Base-by-base conservation (phyloP, 2,113 vertebrate species). In the Indicator maculatus region DNA sequence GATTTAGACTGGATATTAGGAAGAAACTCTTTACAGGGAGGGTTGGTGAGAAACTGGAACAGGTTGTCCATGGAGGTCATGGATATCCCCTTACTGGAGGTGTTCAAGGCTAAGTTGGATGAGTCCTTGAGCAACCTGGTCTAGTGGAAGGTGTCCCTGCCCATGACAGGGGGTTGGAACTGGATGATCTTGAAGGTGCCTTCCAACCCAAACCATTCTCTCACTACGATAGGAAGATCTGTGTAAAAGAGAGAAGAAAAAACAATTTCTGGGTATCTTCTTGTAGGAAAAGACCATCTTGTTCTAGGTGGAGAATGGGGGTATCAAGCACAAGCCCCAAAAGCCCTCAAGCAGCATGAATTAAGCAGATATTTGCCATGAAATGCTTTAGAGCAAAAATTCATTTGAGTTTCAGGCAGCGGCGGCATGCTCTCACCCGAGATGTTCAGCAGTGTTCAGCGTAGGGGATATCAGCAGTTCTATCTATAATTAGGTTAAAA, bases 401-500 rank as follows among this genome's bases (percentile, higher is more conserved):
- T 36, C 59, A 75, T 81, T 70, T 69, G 55, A 82, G 83, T 19
- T 83, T 9, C 33, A 44, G 53, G 93, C 16, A 5, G 73, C 72
- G 81, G 73, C 80, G 75, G 90, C 83, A 45, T 38, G 1, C 73
- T n/a, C 71, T 90, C 71, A 71, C 72, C 88, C 65, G 16, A 63
- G 86, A 74, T 7, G 76, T 83, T 56, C 14, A 26, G 86, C 86
- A 94, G 86, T 73, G 78, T 65, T 78, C 72, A 82, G 74, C 81
- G 10, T 11, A 90, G 94, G 93, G 96, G 95, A 86, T 94, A 94
- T 50, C 90, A 96, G 89, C 95, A 82, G 74, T 50, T 45, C 89
- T 7, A 92, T 83, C 94, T 84, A 61, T 89, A 95, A 96, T 93
- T 92, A 94, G 80, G 90, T 82, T 86, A 90, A 91, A 86, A 91